phyloP scores from a whole-genome alignment of 1,140 invertebrate genomes.

The Pomacea maculata region DNA sequence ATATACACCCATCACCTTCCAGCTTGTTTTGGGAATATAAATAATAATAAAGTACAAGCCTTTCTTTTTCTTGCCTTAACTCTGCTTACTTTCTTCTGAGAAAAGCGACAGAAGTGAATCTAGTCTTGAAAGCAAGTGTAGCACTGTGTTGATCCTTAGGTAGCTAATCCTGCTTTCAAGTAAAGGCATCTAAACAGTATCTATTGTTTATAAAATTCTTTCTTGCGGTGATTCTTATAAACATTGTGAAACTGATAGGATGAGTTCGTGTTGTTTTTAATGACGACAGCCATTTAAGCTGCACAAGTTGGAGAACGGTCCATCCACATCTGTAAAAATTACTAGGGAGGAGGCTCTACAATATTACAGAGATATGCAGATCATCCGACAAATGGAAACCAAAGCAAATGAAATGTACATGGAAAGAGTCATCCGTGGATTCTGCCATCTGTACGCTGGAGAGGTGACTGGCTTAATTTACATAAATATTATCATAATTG shows the following conservation, averaged over 20 bases:
- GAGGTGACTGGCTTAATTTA: slow-evolving; percentile 68
- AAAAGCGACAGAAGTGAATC: too few species aligned
- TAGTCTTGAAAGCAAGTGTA: too few species aligned
- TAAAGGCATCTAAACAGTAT: too few species aligned
- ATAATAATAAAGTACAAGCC: too few species aligned
- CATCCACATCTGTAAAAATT: slow-evolving; percentile 75
- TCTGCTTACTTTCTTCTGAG: too few species aligned
- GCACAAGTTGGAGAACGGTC: slow-evolving; percentile 86
- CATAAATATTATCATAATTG: too few species aligned
- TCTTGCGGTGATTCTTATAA: not conserved
- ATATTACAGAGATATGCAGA: slow-evolving; percentile 83
- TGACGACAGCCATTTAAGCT: slow-evolving; percentile 74
- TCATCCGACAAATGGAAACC: slow-evolving; percentile 90
- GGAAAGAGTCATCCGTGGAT: slow-evolving; percentile 94
- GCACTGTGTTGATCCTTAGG: too few species aligned
- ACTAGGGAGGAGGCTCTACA: slow-evolving; percentile 84
- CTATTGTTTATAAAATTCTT: not conserved
- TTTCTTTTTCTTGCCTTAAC: too few species aligned
- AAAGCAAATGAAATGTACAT: slow-evolving; percentile 93
- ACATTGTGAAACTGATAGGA: too few species aligned
- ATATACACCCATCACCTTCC: too few species aligned
- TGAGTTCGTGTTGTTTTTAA: not conserved
- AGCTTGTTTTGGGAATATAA: too few species aligned
- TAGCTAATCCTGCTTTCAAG: too few species aligned
- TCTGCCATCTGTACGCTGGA: slow-evolving; percentile 97